Evolutionary conservation across 2,113 vertebrate genomes (phyloP), one percentile per base, ranked within the genome.

Genomic region (Phoxinus phoxinus): DNA sequence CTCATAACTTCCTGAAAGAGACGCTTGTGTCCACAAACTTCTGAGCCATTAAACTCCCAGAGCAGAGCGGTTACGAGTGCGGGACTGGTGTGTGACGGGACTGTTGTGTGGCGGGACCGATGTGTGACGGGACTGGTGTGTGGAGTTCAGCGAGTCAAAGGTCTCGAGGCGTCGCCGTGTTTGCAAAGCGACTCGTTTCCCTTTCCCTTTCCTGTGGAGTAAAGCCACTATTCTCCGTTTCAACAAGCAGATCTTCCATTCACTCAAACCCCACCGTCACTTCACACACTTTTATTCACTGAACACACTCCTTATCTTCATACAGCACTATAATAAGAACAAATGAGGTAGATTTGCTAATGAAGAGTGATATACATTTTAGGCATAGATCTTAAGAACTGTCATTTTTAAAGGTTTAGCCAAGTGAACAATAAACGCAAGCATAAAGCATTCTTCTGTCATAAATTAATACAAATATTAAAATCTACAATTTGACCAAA

Each of bases 131-230:
- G n/a, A n/a, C n/a, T n/a, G n/a, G 21, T 23, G 17, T 59, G 9
- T 25, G 11, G 58, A n/a, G 35, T 71, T 41, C 67, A 25, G 32
- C 2, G n/a, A 35, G 44, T 63, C 41, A 88, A 84, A 88, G 13
- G 37, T 41, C 61, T 76, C 63, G 79, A 89, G 92, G 92, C 90
- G 89, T 92, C 86, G 80, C 84, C 92, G 91, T 75, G 72, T 92
- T 89, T 30, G 89, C 85, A 44, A 35, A 32, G 51, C 21, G 61
- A 1, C 11, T 58, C 2, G 59, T 83, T 91, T 92, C 91, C 91
- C 86, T 83, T 67, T 78, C 65, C 72, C 32, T 46, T 93, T 94
- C 92, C 93, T 91, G 91, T 90, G 87, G 89, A 85, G 59, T 87
- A 85, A 59, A 74, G 63, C 37, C 51, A 35, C 30, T 44, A 61